These are phyloP conservation scores for Scytalopus superciliaris DNA, from an alignment of 2,113 vertebrate species.

Conservation along the genomic window DNA sequence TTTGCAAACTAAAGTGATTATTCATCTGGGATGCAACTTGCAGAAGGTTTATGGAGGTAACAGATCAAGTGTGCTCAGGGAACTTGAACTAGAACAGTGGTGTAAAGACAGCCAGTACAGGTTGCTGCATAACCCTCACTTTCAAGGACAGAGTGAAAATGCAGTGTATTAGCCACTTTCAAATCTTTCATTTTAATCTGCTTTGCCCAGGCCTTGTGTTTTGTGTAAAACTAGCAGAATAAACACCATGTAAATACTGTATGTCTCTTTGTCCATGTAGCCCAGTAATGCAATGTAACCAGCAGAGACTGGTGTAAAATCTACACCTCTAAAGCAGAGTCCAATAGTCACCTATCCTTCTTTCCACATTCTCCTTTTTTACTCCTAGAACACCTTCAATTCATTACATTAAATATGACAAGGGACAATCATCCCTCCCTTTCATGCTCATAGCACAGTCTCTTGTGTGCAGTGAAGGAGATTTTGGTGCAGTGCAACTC, in stretches of 20 bases:
- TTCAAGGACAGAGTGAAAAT: background rate
- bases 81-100: background rate
- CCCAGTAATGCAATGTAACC: background rate
- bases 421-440: background rate
- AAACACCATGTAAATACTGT: background rate
- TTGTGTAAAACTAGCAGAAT: background rate
- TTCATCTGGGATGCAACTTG: background rate
- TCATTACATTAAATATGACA: background rate
- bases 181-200: constrained; percentile 1
- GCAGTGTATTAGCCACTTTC: background rate
- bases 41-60: background rate
- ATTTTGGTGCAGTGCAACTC: background rate
- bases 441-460: background rate
- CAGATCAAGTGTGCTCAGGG: background rate
- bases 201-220: background rate
- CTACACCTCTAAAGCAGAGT: background rate
- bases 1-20: background rate
- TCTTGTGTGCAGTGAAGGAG: background rate
- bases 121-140: background rate
- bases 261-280: background rate
- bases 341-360: background rate
- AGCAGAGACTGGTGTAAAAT: background rate
- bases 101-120: background rate
- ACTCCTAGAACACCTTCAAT: background rate
- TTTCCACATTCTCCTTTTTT: background rate